Evolutionary conservation across 2,888 invertebrate species (phyloP), one percentile per base, ranked within the genome.

Genomic region (Toxonevra muliebris): DNA sequence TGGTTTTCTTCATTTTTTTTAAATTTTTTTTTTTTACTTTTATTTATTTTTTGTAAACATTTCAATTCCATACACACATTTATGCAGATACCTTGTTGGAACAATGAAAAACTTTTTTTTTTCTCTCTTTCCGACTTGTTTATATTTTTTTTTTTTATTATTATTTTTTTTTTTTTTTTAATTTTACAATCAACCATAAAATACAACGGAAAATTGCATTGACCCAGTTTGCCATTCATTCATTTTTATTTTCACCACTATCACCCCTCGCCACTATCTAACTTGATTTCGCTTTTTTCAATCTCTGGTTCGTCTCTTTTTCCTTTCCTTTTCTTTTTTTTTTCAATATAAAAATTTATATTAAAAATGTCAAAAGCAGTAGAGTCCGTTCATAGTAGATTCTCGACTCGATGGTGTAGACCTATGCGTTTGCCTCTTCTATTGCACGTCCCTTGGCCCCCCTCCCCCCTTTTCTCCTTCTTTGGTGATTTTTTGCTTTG

Each of bases 151-250:
- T 70, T 53, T 53, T 58, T 65, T 65, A 45, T 67, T n/a, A n/a
- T 58, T 63, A 15, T 55, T 64, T 66, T 66, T 61, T 69, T 17
- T 10, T 48, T n/a, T 58, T 4, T 41, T n/a, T 54, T 50, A 2
- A 12, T 40, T 64, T 30, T 45, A 40, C 59, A 48, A 54, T 64
- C 64, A 55, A 48, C 42, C 55, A 41, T 53, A 55, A 61, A 61
- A 40, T 71, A 69, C 75, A 73, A 64, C 67, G 71, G 69, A 55
- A 75, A 67, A 71, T 66, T 66, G 54, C 66, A 66, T 61, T 66
- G 61, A 66, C 66, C 66, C 45, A 61, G 54, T 66, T 60, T 68
- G 54, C 42, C 41, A 52, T 71, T 63, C 67, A 59, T 30, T 55
- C 64, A 71, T 50, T 73, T 60, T 63, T 61, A 30, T 30, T 7